Evolutionary conservation across 2,113 vertebrate species (phyloP).

Genomic region (Perca fluviatilis): DNA sequence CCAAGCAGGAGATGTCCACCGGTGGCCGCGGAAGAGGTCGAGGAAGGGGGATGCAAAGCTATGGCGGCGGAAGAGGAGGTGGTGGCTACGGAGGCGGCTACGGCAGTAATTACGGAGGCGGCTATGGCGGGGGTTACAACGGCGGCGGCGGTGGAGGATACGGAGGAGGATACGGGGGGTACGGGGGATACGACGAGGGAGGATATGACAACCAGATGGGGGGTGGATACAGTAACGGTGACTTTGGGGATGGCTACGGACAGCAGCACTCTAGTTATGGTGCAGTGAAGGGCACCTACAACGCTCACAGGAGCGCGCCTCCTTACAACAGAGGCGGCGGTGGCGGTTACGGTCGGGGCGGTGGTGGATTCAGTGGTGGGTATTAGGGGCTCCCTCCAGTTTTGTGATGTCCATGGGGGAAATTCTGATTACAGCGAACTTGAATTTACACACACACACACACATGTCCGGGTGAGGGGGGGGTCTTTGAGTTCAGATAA

Average conservation of each 20-base stretch:
- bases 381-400: constrained; percentile 58
- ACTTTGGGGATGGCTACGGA: constrained; percentile 89
- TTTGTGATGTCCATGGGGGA: constrained; percentile 54
- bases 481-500: constrained; percentile 46
- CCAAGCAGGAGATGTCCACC: constrained; percentile 89
- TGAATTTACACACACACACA: constrained; percentile 60
- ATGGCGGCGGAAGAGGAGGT: constrained; percentile 88
- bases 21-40: constrained; percentile 85
- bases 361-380: constrained; percentile 75
- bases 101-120: constrained; percentile 81
- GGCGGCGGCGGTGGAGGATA: constrained; percentile 67
- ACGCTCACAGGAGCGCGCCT: constrained; percentile 88
- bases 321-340: constrained; percentile 88
- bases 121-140: constrained; percentile 84
- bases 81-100: constrained; percentile 89
- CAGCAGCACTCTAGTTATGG: constrained; percentile 95
- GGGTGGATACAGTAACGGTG: constrained; percentile 89
- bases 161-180: constrained; percentile 89
- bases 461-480: constrained; percentile 43
- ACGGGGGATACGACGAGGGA: constrained; percentile 89
- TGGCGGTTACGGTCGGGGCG: constrained; percentile 74
- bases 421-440: constrained; percentile 67
- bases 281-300: constrained; percentile 92
- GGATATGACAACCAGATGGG: constrained; percentile 85
- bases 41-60: constrained; percentile 88